Evolutionary conservation across 1,140 invertebrate species (phyloP).

Genomic region (Lasioglossum albipes): DNA sequence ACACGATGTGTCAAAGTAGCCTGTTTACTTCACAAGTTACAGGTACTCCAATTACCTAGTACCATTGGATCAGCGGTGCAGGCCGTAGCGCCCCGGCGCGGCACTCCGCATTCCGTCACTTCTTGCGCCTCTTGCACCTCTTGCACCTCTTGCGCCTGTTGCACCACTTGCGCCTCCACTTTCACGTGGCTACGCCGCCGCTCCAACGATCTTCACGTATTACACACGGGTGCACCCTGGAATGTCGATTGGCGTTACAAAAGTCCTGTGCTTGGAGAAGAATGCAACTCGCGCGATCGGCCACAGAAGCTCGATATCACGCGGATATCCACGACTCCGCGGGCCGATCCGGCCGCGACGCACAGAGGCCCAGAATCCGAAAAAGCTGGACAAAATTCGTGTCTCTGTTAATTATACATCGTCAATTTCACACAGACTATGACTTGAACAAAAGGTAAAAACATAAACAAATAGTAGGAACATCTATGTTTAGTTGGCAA

Average conservation of each 20-base stretch:
- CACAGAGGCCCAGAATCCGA: too few relatives aligned
- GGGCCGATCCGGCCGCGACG: too few relatives aligned
- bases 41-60: slow-evolving; percentile 51
- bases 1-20: not conserved
- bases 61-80: slow-evolving; percentile 49
- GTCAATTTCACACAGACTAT: too few relatives aligned
- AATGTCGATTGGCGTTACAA: slow-evolving; percentile 56
- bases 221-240: slow-evolving; percentile 51
- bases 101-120: slow-evolving; percentile 59
- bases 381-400: too few relatives aligned
- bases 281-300: slow-evolving; percentile 7
- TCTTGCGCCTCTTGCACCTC: too few relatives aligned
- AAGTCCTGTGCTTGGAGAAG: slow-evolving; percentile 20
- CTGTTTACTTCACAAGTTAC: slow-evolving; percentile 2
- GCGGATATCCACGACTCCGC: not conserved
- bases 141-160: too few relatives aligned
- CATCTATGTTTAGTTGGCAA: too few relatives aligned
- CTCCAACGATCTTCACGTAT: slow-evolving; percentile 51
- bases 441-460: too few relatives aligned
- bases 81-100: slow-evolving; percentile 39
- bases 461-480: too few relatives aligned
- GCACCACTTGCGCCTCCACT: too few relatives aligned
- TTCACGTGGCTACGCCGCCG: slow-evolving; percentile 3
- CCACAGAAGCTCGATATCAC: slow-evolving; percentile 16
- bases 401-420: too few relatives aligned